A percentile compares a stretch with the other conserved stretches of the same genome.
phyloP scores from a whole-genome alignment of 2,888 invertebrate genomes.

The Leucania comma region DNA sequence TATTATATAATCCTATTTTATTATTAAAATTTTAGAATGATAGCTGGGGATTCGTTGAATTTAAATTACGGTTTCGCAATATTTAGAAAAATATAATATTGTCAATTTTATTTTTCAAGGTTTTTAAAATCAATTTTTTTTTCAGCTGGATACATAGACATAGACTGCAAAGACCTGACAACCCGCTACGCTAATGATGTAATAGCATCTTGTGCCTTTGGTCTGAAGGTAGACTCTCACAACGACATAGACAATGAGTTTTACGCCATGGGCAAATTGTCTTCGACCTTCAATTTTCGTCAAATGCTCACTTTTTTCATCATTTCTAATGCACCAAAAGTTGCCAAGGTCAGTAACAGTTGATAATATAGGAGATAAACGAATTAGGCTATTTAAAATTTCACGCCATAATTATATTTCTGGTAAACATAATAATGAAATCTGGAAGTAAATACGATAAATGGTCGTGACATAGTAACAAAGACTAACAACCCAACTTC shows the following conservation, averaged over 20 bases:
- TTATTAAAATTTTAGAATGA: too few relatives aligned
- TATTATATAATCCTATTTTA: too few relatives aligned
- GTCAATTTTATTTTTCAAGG: too few relatives aligned
- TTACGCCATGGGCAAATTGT: conserved; percentile 86
- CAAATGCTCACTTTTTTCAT: conserved; percentile 69
- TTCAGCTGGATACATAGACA: conserved; percentile 70
- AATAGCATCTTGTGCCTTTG: conserved; percentile 89
- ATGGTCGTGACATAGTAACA: too few relatives aligned
- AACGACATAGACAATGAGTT: conserved; percentile 89
- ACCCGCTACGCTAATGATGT: conserved; percentile 88
- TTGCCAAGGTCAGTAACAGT: conserved; percentile 65
- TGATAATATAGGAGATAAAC: neutral
- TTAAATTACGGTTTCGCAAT: too few relatives aligned
- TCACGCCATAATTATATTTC: too few relatives aligned
- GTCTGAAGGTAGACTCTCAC: conserved; percentile 89
- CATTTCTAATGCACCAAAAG: conserved; percentile 61
- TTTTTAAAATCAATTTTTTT: neutral
- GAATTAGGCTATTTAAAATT: neutral
- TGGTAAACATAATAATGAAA: too few relatives aligned
- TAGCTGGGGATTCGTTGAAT: too few relatives aligned
- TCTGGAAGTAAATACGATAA: too few relatives aligned
- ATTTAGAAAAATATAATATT: too few relatives aligned
- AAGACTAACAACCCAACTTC: too few relatives aligned
- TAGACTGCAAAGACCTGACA: conserved; percentile 85
- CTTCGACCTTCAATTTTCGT: conserved; percentile 74